phyloP scores from a whole-genome alignment of 2,888 invertebrate species.

The Sinelater perroti region DNA sequence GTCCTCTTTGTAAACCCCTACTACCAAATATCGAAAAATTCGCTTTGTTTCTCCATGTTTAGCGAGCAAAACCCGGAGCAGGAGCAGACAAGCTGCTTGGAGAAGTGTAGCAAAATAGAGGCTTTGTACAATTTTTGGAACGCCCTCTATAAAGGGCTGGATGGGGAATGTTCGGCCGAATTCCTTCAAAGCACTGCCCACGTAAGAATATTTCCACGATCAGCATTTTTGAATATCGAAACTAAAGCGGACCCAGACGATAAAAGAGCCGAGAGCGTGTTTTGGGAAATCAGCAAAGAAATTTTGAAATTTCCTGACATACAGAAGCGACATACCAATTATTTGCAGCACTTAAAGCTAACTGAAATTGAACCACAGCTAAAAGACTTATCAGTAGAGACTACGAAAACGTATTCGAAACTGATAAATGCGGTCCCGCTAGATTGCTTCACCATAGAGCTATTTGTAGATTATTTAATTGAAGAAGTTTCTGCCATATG shows the following conservation, averaged over 20 bases:
- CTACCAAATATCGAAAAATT: not conserved
- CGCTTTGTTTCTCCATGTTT: not conserved
- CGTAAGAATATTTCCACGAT: not conserved
- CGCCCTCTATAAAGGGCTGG: slow-evolving; percentile 1
- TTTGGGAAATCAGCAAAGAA: not conserved
- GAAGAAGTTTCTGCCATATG: not conserved
- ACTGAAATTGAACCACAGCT: not conserved
- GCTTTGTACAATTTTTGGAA: slow-evolving; percentile 6
- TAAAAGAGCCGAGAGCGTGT: not conserved
- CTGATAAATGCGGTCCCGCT: not conserved
- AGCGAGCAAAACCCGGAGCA: too few species aligned
- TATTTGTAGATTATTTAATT: not conserved
- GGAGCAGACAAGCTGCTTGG: not conserved
- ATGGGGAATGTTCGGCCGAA: not conserved
- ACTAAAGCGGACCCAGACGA: not conserved
- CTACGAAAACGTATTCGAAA: slow-evolving; percentile 2
- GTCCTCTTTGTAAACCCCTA: slow-evolving; percentile 1
- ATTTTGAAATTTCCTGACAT: not conserved
- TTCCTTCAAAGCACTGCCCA: slow-evolving; percentile 9
- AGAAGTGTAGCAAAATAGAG: not conserved
- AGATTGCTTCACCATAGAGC: slow-evolving; percentile 4
- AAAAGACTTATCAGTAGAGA: not conserved
- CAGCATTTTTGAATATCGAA: not conserved
- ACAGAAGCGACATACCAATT: not conserved
- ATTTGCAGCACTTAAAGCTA: slow-evolving; percentile 1